Percentiles rank a stretch among this genome's conserved stretches.
phyloP scores from a whole-genome alignment of 2,113 vertebrate genomes.

The Zeus faber region DNA sequence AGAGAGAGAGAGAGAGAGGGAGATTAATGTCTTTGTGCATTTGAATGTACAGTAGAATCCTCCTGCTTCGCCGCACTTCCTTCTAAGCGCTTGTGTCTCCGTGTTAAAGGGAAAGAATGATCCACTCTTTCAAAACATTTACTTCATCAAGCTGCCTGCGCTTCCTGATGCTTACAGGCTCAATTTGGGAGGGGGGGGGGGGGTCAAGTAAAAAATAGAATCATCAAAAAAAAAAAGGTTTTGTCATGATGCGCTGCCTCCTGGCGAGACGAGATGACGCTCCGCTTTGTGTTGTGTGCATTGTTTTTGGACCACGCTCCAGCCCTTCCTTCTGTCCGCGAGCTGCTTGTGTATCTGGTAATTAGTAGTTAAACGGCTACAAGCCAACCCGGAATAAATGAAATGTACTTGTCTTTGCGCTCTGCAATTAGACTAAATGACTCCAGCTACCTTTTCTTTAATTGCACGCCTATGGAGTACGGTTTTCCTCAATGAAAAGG shows the following conservation, averaged over 20 bases:
- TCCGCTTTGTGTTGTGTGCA: neutral
- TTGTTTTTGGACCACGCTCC: neutral
- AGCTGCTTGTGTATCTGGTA: neutral
- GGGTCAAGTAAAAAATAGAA: neutral
- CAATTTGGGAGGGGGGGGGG: slow-evolving; percentile 15
- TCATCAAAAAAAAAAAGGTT: too few species aligned
- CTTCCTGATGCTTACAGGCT: slow-evolving; percentile 17
- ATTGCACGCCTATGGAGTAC: too few species aligned
- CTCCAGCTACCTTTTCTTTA: too few species aligned
- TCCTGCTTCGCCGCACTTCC: slow-evolving; percentile 12
- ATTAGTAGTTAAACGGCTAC: too few species aligned
- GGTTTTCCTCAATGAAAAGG: too few species aligned
- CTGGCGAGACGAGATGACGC: too few species aligned
- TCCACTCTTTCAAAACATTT: neutral
- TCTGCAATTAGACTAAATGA: too few species aligned
- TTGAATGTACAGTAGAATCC: slow-evolving; percentile 12
- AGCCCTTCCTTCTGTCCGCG: too few species aligned
- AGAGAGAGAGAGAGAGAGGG: neutral
- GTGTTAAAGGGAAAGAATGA: neutral
- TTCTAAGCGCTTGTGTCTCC: neutral
- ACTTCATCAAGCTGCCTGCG: slow-evolving; percentile 9
- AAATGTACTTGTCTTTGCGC: too few species aligned
- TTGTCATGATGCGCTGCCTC: neutral
- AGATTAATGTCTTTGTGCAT: slow-evolving; percentile 37
- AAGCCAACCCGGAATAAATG: too few species aligned